Conservation (phyloP, 2,797 vertebrate genomes). For the Paratrypauchen microcephalus region DNA sequence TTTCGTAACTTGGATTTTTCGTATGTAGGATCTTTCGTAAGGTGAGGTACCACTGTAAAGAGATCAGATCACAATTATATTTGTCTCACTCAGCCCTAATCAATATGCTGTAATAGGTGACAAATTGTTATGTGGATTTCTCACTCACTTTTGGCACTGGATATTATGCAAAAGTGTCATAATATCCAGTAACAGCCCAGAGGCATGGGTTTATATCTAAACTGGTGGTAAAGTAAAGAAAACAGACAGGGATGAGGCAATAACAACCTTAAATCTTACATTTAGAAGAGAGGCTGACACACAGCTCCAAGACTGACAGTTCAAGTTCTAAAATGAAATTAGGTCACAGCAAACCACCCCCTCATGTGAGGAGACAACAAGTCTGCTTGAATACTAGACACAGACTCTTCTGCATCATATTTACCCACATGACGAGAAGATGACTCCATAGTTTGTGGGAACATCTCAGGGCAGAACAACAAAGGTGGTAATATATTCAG, state of each 20-base stretch:
- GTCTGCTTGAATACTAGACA: background rate
- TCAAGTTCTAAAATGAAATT: slow-evolving; percentile 57
- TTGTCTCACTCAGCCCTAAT: no score
- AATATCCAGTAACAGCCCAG: slow-evolving; percentile 16
- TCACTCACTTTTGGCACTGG: background rate
- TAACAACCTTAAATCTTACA: slow-evolving; percentile 2
- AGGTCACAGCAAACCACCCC: slow-evolving; percentile 53
- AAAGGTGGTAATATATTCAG: background rate
- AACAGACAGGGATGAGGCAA: slow-evolving; percentile 32
- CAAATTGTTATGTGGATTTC: background rate
- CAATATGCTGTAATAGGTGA: no score
- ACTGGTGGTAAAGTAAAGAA: slow-evolving; percentile 16
- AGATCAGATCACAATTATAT: no score
- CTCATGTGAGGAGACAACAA: slow-evolving; percentile 42
- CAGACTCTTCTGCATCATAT: background rate
- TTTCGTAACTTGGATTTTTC: no score
- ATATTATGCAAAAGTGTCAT: background rate
- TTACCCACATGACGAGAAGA: background rate
- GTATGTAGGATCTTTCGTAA: no score
- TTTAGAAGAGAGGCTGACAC: slow-evolving; percentile 43
- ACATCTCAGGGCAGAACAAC: background rate
- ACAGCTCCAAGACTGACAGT: slow-evolving; percentile 63
- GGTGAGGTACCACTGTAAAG: no score
- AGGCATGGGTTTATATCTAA: slow-evolving; percentile 24
- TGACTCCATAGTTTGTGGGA: background rate